Evolutionary conservation across 2,113 vertebrate species (phyloP), one percentile per base, ranked within the genome.

Genomic region (Polyodon spathula): DNA sequence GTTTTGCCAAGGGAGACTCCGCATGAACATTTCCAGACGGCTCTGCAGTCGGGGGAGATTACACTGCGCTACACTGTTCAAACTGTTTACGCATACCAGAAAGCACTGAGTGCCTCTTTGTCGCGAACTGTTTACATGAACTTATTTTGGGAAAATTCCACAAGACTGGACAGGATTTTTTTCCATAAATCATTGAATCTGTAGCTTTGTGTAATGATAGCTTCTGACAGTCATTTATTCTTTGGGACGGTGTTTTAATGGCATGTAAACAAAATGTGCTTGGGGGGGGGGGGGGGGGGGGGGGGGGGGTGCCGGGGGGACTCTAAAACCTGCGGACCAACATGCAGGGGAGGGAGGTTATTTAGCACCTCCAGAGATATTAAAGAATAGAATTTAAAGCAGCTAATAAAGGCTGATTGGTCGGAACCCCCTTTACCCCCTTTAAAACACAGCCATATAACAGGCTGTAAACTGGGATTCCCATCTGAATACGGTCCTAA

Each of bases 141-240:
- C 91, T 89, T 96, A 95, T 95, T 94, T 95, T 92, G 91, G 93
- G 92, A 92, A 92, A 93, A 90, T 89, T 93, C 90, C 92, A 91
- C 91, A 84, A 80, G 88, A 89, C 85, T 37, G 82, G 81, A 90
- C 86, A 85, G 83, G 86, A 87, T 91, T 91, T 92, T 27, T 27
- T 86, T 88, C 86, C 89, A 89, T 92, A 92, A 93, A 92, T 93
- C 89, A 92, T 87, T 90, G 89, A 90, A 88, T 90, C 86, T 86
- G 86, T 73, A 66, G 74, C 87, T 90, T 82, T 93, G 89, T 91
- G 89, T 86, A 81, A 86, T 92, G 90, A 93, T 92, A 89, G 91
- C 86, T 89, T 86, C 78, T 90, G 85, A 87, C 85, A 89, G 82
- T 77, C 72, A 72, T 82, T 83, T 87, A 78, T 86, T 86, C 84